A percentile compares a stretch with the other conserved stretches of the same genome.
phyloP scores from a whole-genome alignment of 2,797 vertebrate species.

The Adrianichthys oophorus region DNA sequence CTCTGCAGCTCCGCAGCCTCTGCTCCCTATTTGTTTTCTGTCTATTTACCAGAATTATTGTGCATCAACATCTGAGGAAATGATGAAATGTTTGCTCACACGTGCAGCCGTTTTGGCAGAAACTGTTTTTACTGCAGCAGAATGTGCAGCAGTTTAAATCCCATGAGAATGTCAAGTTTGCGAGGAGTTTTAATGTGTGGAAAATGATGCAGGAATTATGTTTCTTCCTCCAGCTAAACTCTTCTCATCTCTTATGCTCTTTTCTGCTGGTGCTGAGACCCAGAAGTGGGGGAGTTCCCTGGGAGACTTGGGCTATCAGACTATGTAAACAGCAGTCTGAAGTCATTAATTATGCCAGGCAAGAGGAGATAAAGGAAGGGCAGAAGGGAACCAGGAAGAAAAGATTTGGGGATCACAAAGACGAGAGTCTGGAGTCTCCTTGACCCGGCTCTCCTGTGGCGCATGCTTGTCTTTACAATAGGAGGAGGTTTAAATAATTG shows the following conservation, averaged over 20 bases:
- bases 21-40: too few relatives aligned
- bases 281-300: constrained; percentile 24
- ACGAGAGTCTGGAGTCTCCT: constrained; percentile 52
- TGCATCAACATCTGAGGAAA: too few relatives aligned
- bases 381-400: not conserved
- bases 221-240: constrained; percentile 23
- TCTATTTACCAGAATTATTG: too few relatives aligned
- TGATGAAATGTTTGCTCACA: too few relatives aligned
- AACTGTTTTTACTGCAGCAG: too few relatives aligned
- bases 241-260: constrained; percentile 31
- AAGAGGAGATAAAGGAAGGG: constrained; percentile 17
- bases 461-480: constrained; percentile 63
- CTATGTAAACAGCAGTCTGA: constrained; percentile 64
- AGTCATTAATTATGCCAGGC: constrained; percentile 62
- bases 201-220: constrained; percentile 1
- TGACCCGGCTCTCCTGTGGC: constrained; percentile 49
- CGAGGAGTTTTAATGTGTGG: constrained; percentile 17
- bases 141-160: not conserved
- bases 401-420: constrained; percentile 38
- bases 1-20: too few relatives aligned
- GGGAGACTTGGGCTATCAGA: constrained; percentile 51
- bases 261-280: constrained; percentile 53
- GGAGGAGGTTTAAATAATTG: constrained; percentile 67
- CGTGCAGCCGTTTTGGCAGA: too few relatives aligned
- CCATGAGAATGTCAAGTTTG: not conserved